Conservation (phyloP, 2,888 invertebrate species). For the Itoplectis maculator region DNA sequence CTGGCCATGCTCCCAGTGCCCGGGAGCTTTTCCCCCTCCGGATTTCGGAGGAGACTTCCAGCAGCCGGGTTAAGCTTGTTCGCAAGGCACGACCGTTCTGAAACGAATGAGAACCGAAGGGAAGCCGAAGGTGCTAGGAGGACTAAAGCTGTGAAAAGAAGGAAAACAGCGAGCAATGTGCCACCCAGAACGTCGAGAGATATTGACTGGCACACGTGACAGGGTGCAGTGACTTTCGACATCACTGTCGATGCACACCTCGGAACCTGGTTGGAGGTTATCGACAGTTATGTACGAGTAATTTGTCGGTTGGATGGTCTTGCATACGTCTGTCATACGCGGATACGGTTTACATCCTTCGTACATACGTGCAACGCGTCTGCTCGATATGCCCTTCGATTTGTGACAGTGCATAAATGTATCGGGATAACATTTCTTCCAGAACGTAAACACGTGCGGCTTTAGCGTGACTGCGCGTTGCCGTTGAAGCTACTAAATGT, state of each 20-base stretch:
- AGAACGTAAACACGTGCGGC: background rate
- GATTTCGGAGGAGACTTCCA: constrained; percentile 23
- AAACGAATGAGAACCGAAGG: constrained; percentile 14
- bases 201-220: constrained; percentile 43
- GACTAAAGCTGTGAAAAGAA: constrained; percentile 6
- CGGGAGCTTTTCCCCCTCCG: constrained; percentile 20
- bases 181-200: constrained; percentile 32
- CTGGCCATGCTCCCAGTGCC: constrained; percentile 38
- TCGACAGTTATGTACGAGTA: constrained; percentile 62
- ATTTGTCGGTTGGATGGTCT: constrained; percentile 61
- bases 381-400: background rate
- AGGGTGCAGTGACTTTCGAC: constrained; percentile 6
- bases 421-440: constrained; percentile 6
- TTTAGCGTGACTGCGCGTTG: background rate
- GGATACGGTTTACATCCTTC: background rate
- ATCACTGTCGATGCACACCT: constrained; percentile 47
- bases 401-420: constrained; percentile 6
- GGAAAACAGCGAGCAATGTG: constrained; percentile 3
- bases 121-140: background rate
- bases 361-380: constrained; percentile 15
- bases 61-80: background rate
- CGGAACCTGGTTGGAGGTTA: constrained; percentile 43
- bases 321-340: constrained; percentile 46
- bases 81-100: constrained; percentile 4
- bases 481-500: background rate